A percentile compares a stretch with the other conserved stretches of the same genome.
Conservation (phyloP, 2,797 vertebrate genomes). For the Poecilia velifera region DNA sequence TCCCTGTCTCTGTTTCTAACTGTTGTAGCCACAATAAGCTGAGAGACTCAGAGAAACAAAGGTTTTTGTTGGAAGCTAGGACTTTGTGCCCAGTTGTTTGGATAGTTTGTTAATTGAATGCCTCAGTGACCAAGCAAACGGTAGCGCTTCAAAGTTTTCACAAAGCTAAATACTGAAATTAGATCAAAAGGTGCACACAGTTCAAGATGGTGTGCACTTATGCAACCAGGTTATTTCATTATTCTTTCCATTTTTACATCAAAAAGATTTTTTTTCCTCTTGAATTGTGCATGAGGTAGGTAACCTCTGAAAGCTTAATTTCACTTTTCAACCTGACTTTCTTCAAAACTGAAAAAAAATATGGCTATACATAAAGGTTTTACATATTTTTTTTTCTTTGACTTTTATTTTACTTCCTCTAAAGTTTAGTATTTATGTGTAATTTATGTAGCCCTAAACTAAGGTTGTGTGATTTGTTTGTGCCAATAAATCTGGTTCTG, state of each 20-base stretch:
- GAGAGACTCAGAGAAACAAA: background rate
- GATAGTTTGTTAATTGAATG: background rate
- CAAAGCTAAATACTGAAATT: background rate
- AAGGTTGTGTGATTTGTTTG: background rate
- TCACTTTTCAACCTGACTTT: background rate
- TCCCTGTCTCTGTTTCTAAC: background rate
- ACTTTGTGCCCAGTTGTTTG: background rate
- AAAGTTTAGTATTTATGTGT: background rate
- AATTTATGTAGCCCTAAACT: background rate
- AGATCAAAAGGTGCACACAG: background rate
- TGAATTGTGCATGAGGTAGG: background rate
- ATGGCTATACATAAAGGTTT: background rate
- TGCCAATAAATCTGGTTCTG: background rate
- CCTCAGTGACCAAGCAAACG: background rate
- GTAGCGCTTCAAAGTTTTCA: background rate
- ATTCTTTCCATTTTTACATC: background rate
- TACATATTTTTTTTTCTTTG: background rate
- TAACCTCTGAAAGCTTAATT: background rate
- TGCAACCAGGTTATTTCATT: background rate
- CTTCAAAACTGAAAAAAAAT: background rate
- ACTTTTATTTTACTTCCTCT: background rate
- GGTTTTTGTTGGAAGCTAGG: background rate
- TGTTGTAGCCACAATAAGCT: background rate
- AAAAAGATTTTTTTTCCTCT: background rate
- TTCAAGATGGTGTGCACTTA: background rate